Conservation (phyloP, 2,888 invertebrate species). For the Lochmaea crataegi region DNA sequence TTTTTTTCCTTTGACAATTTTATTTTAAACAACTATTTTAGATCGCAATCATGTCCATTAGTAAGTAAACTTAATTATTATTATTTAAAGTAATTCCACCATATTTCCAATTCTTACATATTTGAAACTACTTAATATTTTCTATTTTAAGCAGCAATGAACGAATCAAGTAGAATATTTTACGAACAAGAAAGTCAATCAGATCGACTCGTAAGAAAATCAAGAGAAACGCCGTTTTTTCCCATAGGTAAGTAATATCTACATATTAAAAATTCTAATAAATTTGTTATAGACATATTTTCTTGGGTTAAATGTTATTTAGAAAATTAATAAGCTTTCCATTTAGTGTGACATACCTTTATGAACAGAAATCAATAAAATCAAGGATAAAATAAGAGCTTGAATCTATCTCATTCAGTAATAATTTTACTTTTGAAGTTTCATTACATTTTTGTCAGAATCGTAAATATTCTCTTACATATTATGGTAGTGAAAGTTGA, state of each 20-base stretch:
- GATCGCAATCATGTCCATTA: constrained; percentile 21
- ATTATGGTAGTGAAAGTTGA: too few species aligned
- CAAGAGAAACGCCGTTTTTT: constrained; percentile 80
- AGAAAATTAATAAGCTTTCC: too few species aligned
- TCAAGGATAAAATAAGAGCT: too few species aligned
- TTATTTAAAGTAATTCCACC: constrained; percentile 4
- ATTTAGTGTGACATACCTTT: too few species aligned
- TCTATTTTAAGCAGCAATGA: constrained; percentile 34
- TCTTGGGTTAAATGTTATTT: too few species aligned
- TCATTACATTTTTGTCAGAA: too few species aligned
- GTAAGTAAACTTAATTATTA: constrained; percentile 13
- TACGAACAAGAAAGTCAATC: constrained; percentile 68
- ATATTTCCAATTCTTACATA: background rate
- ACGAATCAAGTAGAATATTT: constrained; percentile 32
- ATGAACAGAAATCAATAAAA: too few species aligned
- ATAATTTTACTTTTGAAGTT: too few species aligned
- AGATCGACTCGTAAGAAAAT: constrained; percentile 73
- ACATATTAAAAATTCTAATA: background rate
- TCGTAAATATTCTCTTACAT: too few species aligned
- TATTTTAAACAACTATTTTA: background rate
- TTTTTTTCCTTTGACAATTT: background rate
- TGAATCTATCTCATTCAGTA: too few species aligned
- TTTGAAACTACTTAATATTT: background rate
- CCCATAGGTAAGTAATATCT: constrained; percentile 72
- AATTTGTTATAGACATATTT: too few species aligned